phyloP scores from a whole-genome alignment of 2,797 vertebrate genomes.

The Paratrypauchen microcephalus region DNA sequence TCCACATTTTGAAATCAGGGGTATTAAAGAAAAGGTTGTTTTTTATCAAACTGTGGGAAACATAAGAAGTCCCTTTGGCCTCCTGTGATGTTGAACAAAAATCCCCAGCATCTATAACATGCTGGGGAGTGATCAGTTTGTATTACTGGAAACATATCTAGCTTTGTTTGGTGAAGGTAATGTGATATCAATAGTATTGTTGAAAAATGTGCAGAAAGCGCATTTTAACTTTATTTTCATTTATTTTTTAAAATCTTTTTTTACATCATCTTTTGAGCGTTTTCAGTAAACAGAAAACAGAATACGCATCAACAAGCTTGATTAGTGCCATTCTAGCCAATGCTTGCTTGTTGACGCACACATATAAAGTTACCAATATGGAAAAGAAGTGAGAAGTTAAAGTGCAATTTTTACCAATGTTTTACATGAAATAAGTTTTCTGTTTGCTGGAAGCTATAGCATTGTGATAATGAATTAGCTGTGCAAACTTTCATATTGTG shows the following conservation, averaged over 20 bases:
- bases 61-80: constrained; percentile 80
- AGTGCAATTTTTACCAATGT: constrained; percentile 81
- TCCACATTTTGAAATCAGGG: constrained; percentile 90
- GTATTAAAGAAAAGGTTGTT: constrained; percentile 70
- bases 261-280: constrained; percentile 79
- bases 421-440: constrained; percentile 83
- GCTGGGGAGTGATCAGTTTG: constrained; percentile 69
- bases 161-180: constrained; percentile 82
- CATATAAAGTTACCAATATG: constrained; percentile 76
- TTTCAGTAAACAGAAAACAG: constrained; percentile 98
- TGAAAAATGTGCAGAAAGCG: constrained; percentile 81
- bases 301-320: constrained; percentile 81
- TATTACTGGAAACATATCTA: constrained; percentile 71
- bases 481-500: constrained; percentile 91
- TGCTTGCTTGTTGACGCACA: constrained; percentile 83
- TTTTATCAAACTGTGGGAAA: constrained; percentile 79
- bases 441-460: constrained; percentile 96
- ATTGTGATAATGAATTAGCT: constrained; percentile 87
- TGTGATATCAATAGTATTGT: constrained; percentile 87
- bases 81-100: constrained; percentile 73
- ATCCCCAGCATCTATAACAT: constrained; percentile 68
- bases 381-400: constrained; percentile 70
- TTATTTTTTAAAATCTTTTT: constrained; percentile 70
- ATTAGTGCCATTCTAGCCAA: constrained; percentile 65
- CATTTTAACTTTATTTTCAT: constrained; percentile 68